phyloP scores from a whole-genome alignment of 2,888 invertebrate species.

The Drosophila prolongata region DNA sequence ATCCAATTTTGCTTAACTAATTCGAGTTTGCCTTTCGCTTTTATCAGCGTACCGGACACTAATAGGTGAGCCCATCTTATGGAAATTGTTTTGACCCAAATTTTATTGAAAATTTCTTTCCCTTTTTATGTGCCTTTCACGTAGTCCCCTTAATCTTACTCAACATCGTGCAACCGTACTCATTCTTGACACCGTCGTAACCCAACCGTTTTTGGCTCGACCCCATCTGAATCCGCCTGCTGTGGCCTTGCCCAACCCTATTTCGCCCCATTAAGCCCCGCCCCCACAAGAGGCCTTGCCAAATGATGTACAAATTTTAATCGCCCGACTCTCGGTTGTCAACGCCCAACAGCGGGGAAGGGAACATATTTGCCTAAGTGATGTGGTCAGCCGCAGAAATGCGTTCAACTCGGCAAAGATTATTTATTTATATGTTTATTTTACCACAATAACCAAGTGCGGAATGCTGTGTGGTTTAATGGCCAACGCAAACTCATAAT shows the following conservation, averaged over 20 bases:
- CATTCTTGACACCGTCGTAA: conserved; percentile 2
- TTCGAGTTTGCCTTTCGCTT: neutral
- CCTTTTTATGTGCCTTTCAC: neutral
- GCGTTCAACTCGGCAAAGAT: conserved; percentile 46
- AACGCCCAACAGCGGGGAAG: conserved; percentile 15
- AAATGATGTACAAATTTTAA: conserved; percentile 47
- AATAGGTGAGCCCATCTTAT: conserved; percentile 3
- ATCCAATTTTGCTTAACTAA: no score
- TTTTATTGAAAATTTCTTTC: conserved; percentile 25
- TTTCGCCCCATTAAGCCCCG: conserved; percentile 1
- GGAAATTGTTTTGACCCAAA: conserved; percentile 12
- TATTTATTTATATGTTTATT: conserved; percentile 67
- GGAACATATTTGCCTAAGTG: conserved; percentile 61
- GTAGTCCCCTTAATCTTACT: conserved; percentile 8
- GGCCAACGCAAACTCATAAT: conserved; percentile 43
- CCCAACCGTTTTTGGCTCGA: neutral
- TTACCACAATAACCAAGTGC: conserved; percentile 35
- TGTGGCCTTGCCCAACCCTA: conserved; percentile 5
- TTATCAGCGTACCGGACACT: conserved; percentile 13
- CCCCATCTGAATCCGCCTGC: neutral
- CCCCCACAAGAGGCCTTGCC: conserved; percentile 19
- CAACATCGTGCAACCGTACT: conserved; percentile 8
- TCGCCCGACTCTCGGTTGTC: conserved; percentile 25
- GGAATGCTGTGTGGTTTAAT: conserved; percentile 9
- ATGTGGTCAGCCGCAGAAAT: conserved; percentile 59